Evolutionary conservation across 2,888 invertebrate species (phyloP).

Genomic region (Agrotis exclamationis): DNA sequence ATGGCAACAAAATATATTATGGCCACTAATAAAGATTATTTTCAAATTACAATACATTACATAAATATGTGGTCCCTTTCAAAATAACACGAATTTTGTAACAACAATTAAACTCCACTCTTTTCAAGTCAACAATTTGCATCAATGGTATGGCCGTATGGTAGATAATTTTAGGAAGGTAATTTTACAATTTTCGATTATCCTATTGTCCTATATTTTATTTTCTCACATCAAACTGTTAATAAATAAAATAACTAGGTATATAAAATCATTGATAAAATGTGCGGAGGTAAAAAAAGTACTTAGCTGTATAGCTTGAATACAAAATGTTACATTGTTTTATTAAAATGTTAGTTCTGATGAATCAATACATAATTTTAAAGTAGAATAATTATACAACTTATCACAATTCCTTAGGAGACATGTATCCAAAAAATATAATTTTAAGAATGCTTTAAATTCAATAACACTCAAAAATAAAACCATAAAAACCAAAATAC

Average conservation of each 20-base stretch:
- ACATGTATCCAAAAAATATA: conserved; percentile 17
- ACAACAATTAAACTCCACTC: conserved; percentile 56
- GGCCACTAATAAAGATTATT: conserved; percentile 69
- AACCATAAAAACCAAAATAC: not conserved
- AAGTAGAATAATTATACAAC: conserved; percentile 22
- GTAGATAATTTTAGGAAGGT: conserved; percentile 24
- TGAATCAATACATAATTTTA: not conserved
- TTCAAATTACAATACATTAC: conserved; percentile 53
- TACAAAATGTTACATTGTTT: conserved; percentile 7
- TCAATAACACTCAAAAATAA: conserved; percentile 4
- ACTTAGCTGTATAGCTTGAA: conserved; percentile 6
- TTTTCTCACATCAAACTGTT: not conserved
- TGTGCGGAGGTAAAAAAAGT: not conserved
- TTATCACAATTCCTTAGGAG: conserved; percentile 40
- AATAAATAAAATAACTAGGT: not conserved
- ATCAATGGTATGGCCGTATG: conserved; percentile 1
- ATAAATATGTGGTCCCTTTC: conserved; percentile 76
- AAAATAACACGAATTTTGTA: conserved; percentile 67
- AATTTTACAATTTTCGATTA: conserved; percentile 23
- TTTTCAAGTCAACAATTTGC: conserved; percentile 59
- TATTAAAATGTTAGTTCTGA: conserved; percentile 1
- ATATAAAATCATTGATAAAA: conserved; percentile 12
- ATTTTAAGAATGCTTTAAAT: conserved; percentile 21
- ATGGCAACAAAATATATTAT: conserved; percentile 78
- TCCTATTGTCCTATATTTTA: not conserved